Conservation (phyloP, 2,113 vertebrate genomes). For the Globicephala melas region DNA sequence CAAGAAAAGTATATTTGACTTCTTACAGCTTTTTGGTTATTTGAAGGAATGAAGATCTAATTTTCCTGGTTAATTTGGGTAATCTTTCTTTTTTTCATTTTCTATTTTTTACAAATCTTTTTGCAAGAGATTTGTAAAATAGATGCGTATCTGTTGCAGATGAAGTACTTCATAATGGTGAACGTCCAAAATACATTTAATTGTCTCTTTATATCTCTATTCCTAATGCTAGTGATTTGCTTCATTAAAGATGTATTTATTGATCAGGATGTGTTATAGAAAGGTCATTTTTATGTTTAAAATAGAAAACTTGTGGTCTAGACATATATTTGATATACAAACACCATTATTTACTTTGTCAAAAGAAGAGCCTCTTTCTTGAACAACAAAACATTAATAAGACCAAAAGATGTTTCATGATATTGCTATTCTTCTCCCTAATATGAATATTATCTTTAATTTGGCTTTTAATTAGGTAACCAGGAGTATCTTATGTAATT, state of each 20-base stretch:
- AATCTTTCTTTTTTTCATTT: neutral
- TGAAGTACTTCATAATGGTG: neutral
- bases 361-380: constrained; percentile 34
- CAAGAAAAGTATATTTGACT: neutral
- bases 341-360: constrained; percentile 1
- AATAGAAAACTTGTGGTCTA: constrained; percentile 12
- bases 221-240: constrained; percentile 4
- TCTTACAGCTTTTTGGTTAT: constrained; percentile 5
- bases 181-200: neutral
- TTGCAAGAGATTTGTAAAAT: constrained; percentile 21
- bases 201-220: neutral
- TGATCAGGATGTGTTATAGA: neutral
- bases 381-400: constrained; percentile 26
- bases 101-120: neutral
- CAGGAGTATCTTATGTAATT: neutral
- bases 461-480: neutral
- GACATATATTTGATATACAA: neutral
- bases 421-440: neutral
- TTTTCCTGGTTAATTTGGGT: constrained; percentile 5
- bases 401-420: constrained; percentile 1
- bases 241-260: constrained; percentile 44
- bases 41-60: neutral
- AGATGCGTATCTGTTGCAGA: neutral
- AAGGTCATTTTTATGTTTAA: constrained; percentile 52
- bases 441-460: neutral